Evolutionary conservation across 30 jellyfish, hydroid and myxozoan species (phyloP).

Genomic region (Calvadosia cruxmelitensis): DNA sequence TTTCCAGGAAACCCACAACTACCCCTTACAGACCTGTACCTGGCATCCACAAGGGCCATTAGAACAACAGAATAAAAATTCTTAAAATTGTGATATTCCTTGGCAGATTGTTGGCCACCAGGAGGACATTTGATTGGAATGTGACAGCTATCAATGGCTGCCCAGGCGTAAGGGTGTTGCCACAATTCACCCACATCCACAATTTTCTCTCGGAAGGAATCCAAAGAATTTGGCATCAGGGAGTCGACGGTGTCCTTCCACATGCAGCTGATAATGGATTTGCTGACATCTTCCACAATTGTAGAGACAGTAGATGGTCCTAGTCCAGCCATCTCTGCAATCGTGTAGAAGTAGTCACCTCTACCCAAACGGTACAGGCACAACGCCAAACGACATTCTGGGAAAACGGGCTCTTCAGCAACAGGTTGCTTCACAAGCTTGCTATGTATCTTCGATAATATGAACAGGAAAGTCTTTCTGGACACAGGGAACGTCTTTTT

Average conservation of each 20-base stretch:
- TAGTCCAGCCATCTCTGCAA: constrained; percentile 27
- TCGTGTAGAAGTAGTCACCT: constrained; percentile 27
- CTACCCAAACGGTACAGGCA: constrained; percentile 32
- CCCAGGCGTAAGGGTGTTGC: constrained; percentile 37
- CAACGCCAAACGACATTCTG: constrained; percentile 14
- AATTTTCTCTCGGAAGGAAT: constrained; percentile 14
- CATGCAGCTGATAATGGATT: constrained; percentile 10
- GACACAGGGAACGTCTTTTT: constrained; percentile 20
- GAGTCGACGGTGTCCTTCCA: constrained; percentile 16
- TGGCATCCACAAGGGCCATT: constrained; percentile 31
- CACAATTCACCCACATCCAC: constrained; percentile 17
- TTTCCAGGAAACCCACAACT: constrained; percentile 29
- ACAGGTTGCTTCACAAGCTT: constrained; percentile 2
- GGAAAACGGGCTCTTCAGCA: constrained; percentile 29
- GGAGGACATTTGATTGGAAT: too few relatives aligned
- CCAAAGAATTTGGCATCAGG: constrained; percentile 13
- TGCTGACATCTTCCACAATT: constrained; percentile 10
- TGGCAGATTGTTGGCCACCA: constrained; percentile 26
- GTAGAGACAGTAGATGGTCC: constrained; percentile 16
- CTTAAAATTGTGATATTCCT: constrained; percentile 32
- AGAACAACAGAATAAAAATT: too few relatives aligned
- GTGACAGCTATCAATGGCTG: constrained; percentile 42
- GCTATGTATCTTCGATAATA: constrained; percentile 13
- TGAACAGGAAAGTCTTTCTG: constrained; percentile 13
- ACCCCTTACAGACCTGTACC: constrained; percentile 7